A percentile compares a stretch with the other conserved stretches of the same genome.
These are phyloP conservation scores for Coranthus polyacanthus DNA, from an alignment of 2,797 vertebrate genomes.

Conservation along the genomic window DNA sequence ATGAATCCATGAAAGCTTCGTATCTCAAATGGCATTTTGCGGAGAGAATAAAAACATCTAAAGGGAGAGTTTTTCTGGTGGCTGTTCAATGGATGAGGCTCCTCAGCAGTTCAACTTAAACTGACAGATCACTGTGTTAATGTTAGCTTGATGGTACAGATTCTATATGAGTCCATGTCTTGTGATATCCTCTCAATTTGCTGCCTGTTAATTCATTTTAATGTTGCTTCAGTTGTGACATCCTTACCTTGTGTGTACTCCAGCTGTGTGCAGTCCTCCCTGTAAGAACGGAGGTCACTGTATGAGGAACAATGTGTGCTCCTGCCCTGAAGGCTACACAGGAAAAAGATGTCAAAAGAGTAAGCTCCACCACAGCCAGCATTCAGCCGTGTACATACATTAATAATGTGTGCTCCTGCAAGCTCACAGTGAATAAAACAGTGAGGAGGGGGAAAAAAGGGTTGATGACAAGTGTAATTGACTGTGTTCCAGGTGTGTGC, in stretches of 20 bases:
- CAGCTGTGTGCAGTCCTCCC: conserved; percentile 92
- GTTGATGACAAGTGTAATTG: background rate
- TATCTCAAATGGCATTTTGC: no score
- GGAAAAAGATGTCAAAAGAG: conserved; percentile 93
- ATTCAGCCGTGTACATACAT: background rate
- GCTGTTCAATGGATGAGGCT: no score
- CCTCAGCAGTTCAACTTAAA: no score
- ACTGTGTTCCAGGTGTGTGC: conserved; percentile 88
- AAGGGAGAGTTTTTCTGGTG: no score
- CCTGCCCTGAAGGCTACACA: conserved; percentile 90
- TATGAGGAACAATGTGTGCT: conserved; percentile 92
- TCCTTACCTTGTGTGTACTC: conserved; percentile 45
- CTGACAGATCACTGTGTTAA: no score
- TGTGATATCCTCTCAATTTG: no score
- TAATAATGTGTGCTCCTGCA: background rate
- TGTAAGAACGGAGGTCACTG: conserved; percentile 95
- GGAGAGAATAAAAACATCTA: no score
- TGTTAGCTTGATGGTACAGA: no score
- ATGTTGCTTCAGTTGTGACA: background rate
- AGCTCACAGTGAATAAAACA: background rate
- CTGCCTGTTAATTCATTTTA: background rate
- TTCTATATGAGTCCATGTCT: no score
- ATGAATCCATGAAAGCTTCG: no score
- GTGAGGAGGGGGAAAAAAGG: no score
- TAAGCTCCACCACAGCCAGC: conserved; percentile 73